A percentile compares a stretch with the other conserved stretches of the same genome.
These are phyloP conservation scores for Linepithema humile DNA, from an alignment of 1,140 invertebrate genomes.

Conservation along the genomic window DNA sequence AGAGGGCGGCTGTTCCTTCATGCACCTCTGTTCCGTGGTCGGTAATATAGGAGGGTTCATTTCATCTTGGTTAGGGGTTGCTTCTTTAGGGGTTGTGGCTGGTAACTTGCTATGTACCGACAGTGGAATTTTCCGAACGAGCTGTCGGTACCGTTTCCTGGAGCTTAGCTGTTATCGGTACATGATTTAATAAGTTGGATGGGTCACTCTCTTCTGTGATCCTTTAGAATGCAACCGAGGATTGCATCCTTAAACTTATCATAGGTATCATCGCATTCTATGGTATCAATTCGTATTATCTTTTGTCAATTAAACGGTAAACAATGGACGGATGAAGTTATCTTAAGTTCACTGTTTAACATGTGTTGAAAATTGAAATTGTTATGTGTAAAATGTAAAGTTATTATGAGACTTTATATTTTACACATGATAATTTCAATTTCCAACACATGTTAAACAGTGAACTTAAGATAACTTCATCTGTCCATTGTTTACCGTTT, in stretches of 20 bases:
- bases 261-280: no score
- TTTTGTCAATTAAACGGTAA: background rate
- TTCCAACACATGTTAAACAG: background rate
- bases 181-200: no score
- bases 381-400: background rate
- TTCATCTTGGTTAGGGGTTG: constrained; percentile 18
- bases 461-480: background rate
- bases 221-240: background rate
- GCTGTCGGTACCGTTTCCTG: background rate
- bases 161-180: constrained; percentile 13
- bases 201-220: background rate
- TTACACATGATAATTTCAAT: background rate
- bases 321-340: background rate
- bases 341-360: background rate
- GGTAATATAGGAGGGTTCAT: constrained; percentile 71
- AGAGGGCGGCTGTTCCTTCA: constrained; percentile 71
- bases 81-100: background rate
- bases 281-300: no score
- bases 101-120: constrained; percentile 39
- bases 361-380: background rate
- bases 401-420: background rate
- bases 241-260: background rate
- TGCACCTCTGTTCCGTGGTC: constrained; percentile 36
- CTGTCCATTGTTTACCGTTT: background rate
- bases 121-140: background rate